Evolutionary conservation across 2,797 vertebrate genomes (phyloP).

Genomic region (Labeo calbasu): DNA sequence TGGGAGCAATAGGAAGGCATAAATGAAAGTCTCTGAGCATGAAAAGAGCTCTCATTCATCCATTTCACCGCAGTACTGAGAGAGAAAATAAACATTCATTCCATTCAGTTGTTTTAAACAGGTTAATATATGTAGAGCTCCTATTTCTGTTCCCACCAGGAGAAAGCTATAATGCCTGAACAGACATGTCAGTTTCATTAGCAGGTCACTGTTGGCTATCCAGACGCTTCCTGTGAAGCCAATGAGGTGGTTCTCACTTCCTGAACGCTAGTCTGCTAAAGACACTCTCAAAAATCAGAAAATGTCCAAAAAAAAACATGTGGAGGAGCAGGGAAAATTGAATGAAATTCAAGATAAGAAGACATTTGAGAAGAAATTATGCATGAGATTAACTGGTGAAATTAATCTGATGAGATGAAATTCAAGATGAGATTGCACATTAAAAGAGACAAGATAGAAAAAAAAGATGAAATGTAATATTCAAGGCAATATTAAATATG

Average conservation of each 20-base stretch:
- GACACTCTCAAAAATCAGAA: not conserved
- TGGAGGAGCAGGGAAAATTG: not conserved
- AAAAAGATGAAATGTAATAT: not conserved
- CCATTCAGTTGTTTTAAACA: slow-evolving; percentile 63
- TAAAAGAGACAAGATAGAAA: not conserved
- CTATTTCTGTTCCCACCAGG: slow-evolving; percentile 71
- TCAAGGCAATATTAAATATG: not conserved
- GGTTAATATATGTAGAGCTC: slow-evolving; percentile 72
- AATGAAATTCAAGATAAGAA: not conserved
- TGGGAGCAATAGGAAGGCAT: slow-evolving; percentile 45
- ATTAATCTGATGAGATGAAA: not conserved
- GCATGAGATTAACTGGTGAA: not conserved
- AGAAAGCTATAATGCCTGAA: slow-evolving; percentile 74
- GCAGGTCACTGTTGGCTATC: slow-evolving; percentile 65
- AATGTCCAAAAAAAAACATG: not conserved
- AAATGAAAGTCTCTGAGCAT: slow-evolving; percentile 51
- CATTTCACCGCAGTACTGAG: slow-evolving; percentile 50
- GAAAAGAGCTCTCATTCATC: slow-evolving; percentile 56
- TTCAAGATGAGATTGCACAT: not conserved
- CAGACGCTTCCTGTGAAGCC: slow-evolving; percentile 38
- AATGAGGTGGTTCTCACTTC: not conserved
- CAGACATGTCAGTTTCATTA: slow-evolving; percentile 73
- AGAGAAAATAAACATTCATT: slow-evolving; percentile 64
- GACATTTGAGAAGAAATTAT: not conserved
- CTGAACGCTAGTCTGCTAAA: slow-evolving; percentile 58